Conservation (phyloP, 2,797 vertebrate species). For the Hyperoplus immaculatus region DNA sequence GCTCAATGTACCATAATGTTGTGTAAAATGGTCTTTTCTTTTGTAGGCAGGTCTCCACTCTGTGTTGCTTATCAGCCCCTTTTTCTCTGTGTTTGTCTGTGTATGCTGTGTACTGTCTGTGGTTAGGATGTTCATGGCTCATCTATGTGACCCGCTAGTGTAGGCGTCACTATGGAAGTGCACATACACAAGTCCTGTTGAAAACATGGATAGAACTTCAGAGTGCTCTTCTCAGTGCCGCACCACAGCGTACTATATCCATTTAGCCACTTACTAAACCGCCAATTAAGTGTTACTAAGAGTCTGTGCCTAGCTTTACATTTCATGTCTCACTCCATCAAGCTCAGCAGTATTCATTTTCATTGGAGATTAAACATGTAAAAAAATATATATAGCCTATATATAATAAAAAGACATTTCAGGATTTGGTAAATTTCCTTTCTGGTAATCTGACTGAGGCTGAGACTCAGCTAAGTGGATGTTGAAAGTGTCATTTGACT, state of each 20-base stretch:
- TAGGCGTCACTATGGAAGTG: conserved; percentile 46
- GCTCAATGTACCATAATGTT: background rate
- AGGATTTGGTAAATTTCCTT: conserved; percentile 14
- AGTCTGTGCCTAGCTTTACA: conserved; percentile 29
- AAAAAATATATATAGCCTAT: no score
- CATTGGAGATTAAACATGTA: conserved; percentile 38
- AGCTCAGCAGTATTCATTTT: conserved; percentile 60
- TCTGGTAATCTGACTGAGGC: conserved; percentile 23
- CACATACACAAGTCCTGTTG: conserved; percentile 33
- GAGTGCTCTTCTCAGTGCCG: conserved; percentile 40
- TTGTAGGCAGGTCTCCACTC: conserved; percentile 19
- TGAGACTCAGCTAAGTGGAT: conserved; percentile 31
- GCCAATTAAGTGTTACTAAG: conserved; percentile 49
- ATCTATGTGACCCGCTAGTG: conserved; percentile 43
- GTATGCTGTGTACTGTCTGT: conserved; percentile 16
- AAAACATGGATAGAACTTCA: conserved; percentile 24
- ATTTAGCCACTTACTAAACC: conserved; percentile 65
- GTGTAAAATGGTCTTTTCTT: conserved; percentile 1
- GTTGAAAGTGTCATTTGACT: conserved; percentile 28
- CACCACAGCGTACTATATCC: conserved; percentile 34
- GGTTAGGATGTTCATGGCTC: conserved; percentile 20
- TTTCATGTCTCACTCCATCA: conserved; percentile 39
- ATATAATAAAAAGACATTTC: conserved; percentile 34
- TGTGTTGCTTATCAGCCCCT: conserved; percentile 20
- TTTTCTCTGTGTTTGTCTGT: conserved; percentile 9